Evolutionary conservation across 1,140 invertebrate species (phyloP), one percentile per base, ranked within the genome.

Genomic region (Cyclina sinensis): DNA sequence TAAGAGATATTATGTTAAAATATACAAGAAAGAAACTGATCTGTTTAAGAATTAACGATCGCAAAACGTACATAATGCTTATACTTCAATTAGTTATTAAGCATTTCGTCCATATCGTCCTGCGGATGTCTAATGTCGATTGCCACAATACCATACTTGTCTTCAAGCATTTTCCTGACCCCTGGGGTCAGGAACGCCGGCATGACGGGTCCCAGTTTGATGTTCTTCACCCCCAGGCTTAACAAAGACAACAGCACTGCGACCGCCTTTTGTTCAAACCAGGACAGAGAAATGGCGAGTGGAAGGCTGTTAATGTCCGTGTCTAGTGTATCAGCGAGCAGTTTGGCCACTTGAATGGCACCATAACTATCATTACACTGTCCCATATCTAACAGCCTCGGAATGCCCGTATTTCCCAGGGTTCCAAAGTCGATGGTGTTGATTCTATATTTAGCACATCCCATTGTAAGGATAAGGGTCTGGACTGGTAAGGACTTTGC

Each of bases 231-330:
- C 0, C 92, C 92, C 24, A 92, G 89, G 78, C 89, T 90, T 5
- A 92, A 84, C 21, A 92, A 43, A 14, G 88, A 88, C 30, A 92
- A 54, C 46, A 92, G 54, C 0, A 92, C 92, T 14, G 92, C 92
- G 16, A 92, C 91, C 1, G 92, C 92, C 78, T 92, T 92, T 73
- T 92, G 92, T 62, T 92, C 92, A 80, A 92, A 92, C 92, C 92
- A 92, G 0, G 92, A 91, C 48, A 92, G 59, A 0, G 88, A 86
- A 1, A 91, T 73, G 4, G 92, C 91, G n/a, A 92, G 24, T 0
- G 92, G 92, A 0, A 92, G 80, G 54, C 90, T 91, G 39, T 92
- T 91, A 21, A 92, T 89, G 62, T 92, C 92, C 11, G 92, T 92
- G 70, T 92, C 74, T 12, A 92, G 70, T 4, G 91, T 90, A 39